Evolutionary conservation across 1,140 invertebrate genomes (phyloP).

Genomic region (Oryctes rhinoceros): DNA sequence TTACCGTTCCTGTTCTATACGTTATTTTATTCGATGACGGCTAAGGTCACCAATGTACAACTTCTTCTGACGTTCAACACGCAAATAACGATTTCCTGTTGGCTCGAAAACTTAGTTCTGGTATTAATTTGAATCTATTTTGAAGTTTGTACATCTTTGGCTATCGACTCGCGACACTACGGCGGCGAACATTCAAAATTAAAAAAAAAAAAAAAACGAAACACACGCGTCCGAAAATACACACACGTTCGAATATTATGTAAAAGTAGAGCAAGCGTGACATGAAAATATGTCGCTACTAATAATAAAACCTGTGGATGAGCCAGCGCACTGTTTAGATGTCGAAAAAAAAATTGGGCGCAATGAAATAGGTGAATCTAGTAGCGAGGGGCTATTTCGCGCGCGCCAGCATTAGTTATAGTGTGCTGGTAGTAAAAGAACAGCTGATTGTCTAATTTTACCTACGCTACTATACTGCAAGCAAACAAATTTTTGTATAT

Average conservation of each 20-base stretch:
- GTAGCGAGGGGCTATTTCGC: neutral
- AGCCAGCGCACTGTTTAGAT: neutral
- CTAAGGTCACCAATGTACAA: no score
- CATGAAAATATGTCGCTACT: constrained; percentile 32
- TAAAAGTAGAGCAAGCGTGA: constrained; percentile 25
- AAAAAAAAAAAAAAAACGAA: neutral
- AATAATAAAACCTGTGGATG: constrained; percentile 30
- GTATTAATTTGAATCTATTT: neutral
- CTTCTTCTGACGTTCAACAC: neutral
- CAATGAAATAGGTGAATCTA: constrained; percentile 1
- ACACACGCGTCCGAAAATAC: neutral
- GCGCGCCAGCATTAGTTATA: neutral
- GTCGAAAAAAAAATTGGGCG: constrained; percentile 4
- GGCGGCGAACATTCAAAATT: neutral
- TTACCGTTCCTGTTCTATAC: no score
- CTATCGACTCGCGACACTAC: neutral
- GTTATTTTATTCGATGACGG: no score
- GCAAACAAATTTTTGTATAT: constrained; percentile 19
- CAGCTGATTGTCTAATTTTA: constrained; percentile 40
- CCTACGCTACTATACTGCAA: constrained; percentile 11
- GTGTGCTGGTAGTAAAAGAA: constrained; percentile 22
- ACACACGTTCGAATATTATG: constrained; percentile 27
- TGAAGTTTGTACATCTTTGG: neutral
- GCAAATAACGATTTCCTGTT: neutral
- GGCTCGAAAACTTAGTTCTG: neutral